Evolutionary conservation across 2,113 vertebrate species (phyloP), one percentile per base, ranked within the genome.

Genomic region (Polypterus bichir): DNA sequence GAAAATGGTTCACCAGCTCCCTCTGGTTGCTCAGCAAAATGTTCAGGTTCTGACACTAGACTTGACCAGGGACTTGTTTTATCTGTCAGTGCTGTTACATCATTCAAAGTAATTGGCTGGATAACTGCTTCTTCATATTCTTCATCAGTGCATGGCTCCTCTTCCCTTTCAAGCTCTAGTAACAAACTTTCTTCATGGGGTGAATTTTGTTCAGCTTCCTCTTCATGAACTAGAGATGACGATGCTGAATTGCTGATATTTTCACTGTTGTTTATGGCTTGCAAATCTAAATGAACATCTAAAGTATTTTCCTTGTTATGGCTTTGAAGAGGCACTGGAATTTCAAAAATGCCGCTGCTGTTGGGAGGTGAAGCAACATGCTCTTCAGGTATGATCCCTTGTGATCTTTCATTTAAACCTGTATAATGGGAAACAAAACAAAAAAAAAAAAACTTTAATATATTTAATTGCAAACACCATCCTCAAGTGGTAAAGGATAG

Each of bases 11-110:
- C 66, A 46, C 77, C 72, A 27, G 60, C 5, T 10, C 9, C 63
- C 56, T 76, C 79, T 7, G 64, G 10, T 47, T 74, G 79, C 64
- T 77, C 80, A 47, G 74, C 73, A 57, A 79, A 74, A 81, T 60
- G 66, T 79, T 80, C 89, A 3, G 48, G 69, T 49, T 93, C 92
- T 3, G 94, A 96, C 7, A 88, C 0, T 44, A 92, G 60, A 62
- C 94, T 97, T 71, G 93, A 95, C 96, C 93, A 96, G 9, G 94
- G 92, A 54, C 92, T 97, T 9, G 89, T 98, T 79, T 70, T 88
- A 66, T 94, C 94, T 0, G 91, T 97, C 53, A 86, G 0, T 0
- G 85, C 86, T 0, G 87, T 94, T 46, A 97, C 67, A 62, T 99
- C 95, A 6, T 98, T 99, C 2, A 99, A 87, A 57, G 83, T 64